phyloP scores from a whole-genome alignment of 1,140 invertebrate species.

The Holotrichia oblita region DNA sequence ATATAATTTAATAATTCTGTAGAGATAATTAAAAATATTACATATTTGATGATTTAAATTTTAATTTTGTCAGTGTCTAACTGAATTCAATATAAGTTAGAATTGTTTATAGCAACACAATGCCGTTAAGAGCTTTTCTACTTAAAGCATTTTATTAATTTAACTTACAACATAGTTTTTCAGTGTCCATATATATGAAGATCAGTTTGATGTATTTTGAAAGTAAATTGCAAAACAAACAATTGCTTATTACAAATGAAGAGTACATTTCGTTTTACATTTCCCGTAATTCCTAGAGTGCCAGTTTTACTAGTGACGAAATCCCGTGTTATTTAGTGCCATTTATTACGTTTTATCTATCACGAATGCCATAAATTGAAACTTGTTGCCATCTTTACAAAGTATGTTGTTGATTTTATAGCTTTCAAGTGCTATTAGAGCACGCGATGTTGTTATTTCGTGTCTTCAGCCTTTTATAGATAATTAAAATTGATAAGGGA shows the following conservation, averaged over 20 bases:
- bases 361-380: conserved; percentile 37
- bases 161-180: no score
- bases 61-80: no score
- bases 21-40: no score
- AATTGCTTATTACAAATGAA: not conserved
- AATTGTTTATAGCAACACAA: no score
- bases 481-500: conserved; percentile 39
- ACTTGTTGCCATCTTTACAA: conserved; percentile 39
- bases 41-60: no score
- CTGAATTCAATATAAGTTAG: no score
- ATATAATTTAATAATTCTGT: no score
- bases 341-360: conserved; percentile 36
- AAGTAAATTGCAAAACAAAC: not conserved
- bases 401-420: conserved; percentile 30
- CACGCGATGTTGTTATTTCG: conserved; percentile 37
- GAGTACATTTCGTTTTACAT: conserved; percentile 4
- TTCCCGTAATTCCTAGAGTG: not conserved
- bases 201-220: not conserved
- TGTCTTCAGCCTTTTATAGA: conserved; percentile 37
- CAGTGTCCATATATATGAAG: not conserved
- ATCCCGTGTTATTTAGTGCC: conserved; percentile 40
- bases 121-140: no score
- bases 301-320: conserved; percentile 29
- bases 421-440: conserved; percentile 26
- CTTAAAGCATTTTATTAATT: no score